phyloP scores from a whole-genome alignment of 2,113 vertebrate species.

The Porphyrio hochstetteri region DNA sequence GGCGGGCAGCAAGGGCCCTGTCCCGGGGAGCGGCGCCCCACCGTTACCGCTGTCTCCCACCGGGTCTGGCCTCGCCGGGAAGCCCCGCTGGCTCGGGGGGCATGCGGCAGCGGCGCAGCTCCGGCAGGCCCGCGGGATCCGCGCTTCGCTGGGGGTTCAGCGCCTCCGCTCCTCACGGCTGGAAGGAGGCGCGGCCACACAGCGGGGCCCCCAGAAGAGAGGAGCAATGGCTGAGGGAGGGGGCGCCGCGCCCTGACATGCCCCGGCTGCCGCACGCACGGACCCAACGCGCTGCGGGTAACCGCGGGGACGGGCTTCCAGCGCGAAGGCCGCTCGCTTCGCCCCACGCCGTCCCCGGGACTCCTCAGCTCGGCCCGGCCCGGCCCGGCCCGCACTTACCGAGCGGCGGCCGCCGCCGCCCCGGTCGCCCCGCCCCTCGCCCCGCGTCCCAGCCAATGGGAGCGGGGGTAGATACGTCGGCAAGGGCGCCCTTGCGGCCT shows the following conservation, averaged over 20 bases:
- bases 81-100: too few relatives aligned
- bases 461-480: not conserved
- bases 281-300: not conserved
- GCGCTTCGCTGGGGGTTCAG: too few relatives aligned
- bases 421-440: not conserved
- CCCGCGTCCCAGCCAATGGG: not conserved
- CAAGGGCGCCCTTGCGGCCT: not conserved
- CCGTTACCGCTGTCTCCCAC: not conserved
- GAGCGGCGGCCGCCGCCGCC: not conserved
- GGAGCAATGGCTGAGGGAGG: too few relatives aligned
- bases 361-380: not conserved
- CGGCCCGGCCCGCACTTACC: not conserved
- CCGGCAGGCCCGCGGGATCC: not conserved
- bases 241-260: too few relatives aligned
- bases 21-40: not conserved
- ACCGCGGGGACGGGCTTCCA: too few relatives aligned
- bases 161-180: too few relatives aligned
- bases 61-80: too few relatives aligned
- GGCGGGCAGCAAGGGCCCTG: not conserved
- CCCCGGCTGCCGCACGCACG: too few relatives aligned
- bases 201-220: too few relatives aligned
- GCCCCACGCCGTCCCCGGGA: not conserved
- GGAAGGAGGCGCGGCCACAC: too few relatives aligned
- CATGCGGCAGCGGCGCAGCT: too few relatives aligned
- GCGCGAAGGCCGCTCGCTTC: not conserved